Evolutionary conservation across 53 echinoderm and acorn worm genomes (phyloP).

Genomic region (Luidia sarsii): DNA sequence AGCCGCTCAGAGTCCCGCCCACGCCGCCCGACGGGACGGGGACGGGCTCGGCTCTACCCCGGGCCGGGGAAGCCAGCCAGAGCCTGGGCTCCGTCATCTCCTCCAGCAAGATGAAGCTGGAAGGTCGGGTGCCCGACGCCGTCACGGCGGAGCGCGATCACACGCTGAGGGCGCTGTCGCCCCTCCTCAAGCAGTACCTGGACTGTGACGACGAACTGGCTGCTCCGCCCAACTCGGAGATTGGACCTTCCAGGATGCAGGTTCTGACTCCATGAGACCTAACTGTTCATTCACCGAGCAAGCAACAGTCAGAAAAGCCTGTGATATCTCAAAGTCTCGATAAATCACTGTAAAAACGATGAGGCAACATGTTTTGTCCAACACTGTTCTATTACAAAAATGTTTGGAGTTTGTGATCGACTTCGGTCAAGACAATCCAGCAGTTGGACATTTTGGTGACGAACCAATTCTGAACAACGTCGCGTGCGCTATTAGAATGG

Average conservation of each 20-base stretch:
- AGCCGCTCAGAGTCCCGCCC: background rate
- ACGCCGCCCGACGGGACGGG: constrained; percentile 15
- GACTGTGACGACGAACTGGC: constrained; percentile 10
- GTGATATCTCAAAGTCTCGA: no score
- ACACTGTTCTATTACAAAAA: no score
- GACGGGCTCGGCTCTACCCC: background rate
- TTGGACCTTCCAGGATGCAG: constrained; percentile 31
- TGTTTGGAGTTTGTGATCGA: no score
- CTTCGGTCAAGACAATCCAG: no score
- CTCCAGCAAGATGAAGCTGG: constrained; percentile 29
- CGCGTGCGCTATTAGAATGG: no score
- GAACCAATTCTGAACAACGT: no score
- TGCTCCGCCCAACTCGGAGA: constrained; percentile 32
- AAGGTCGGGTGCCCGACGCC: constrained; percentile 2
- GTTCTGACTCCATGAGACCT: constrained; percentile 14
- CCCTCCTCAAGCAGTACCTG: background rate
- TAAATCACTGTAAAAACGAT: no score
- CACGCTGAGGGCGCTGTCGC: background rate
- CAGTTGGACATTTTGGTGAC: no score
- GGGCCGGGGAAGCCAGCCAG: background rate
- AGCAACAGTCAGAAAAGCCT: no score
- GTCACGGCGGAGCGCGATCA: background rate
- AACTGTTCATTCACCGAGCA: no score
- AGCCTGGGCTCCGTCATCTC: constrained; percentile 35
- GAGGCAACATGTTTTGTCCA: no score